A percentile compares a stretch with the other conserved stretches of the same genome.
Conservation (phyloP, 2,888 invertebrate species). For the Drosophila mercatorum region DNA sequence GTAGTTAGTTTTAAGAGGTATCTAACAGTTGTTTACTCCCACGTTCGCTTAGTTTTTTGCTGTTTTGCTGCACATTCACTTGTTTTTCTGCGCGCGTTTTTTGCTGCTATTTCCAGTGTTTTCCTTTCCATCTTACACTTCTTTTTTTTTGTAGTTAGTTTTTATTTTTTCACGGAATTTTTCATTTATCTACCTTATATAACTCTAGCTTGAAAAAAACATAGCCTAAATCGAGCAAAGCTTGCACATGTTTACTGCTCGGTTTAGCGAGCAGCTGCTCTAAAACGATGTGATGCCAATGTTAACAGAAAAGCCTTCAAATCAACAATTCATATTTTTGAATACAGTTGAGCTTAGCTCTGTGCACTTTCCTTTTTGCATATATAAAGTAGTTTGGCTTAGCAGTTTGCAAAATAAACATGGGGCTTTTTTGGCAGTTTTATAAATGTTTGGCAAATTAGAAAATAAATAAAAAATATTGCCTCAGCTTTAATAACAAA, state of each 20-base stretch:
- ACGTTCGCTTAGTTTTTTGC: background rate
- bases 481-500: background rate
- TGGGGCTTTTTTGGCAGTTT: too few relatives aligned
- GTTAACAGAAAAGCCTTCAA: conserved; percentile 30
- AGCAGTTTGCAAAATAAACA: background rate
- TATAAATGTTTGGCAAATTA: too few relatives aligned
- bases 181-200: conserved; percentile 9
- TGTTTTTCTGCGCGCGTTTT: conserved; percentile 23
- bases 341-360: background rate
- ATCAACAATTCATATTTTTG: background rate
- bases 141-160: background rate
- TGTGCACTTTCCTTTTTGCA: background rate
- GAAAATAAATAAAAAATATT: background rate
- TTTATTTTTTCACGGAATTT: background rate
- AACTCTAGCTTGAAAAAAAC: conserved; percentile 30
- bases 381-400: conserved; percentile 3
- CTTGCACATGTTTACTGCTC: conserved; percentile 43
- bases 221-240: conserved; percentile 20
- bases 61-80: conserved; percentile 20
- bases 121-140: conserved; percentile 9
- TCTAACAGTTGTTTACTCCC: background rate
- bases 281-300: conserved; percentile 44
- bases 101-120: conserved; percentile 12
- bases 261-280: conserved; percentile 21
- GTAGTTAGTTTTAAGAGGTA: background rate